Evolutionary conservation across 2,888 invertebrate genomes (phyloP), one percentile per base, ranked within the genome.

Genomic region (Ashinkailepas kermadecensis): DNA sequence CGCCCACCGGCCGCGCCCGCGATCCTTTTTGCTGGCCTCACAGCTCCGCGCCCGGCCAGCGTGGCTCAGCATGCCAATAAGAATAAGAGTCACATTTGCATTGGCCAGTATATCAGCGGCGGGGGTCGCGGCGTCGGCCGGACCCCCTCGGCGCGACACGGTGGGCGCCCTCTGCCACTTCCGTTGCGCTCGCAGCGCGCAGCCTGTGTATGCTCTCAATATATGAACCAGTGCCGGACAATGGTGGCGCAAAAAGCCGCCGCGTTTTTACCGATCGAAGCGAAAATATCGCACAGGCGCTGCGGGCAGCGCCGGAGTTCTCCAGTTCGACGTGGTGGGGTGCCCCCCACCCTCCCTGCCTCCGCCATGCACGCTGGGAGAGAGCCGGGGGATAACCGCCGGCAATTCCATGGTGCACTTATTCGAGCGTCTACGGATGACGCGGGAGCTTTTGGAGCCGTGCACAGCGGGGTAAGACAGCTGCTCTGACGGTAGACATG

Each of bases 41-140:
- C 64, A 21, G 64, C 23, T 67, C 11, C 23, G 23, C 11, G 23
- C 11, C 67, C 25, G n/a, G 67, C 67, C 25, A n/a, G 11, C 67
- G 67, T n/a, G 39, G 39, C 67, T 12, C 67, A 23, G 67, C n/a
- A 67, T n/a, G 74, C 56, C 74, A 56, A 74, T 74, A 54, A 21
- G 74, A 74, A 74, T 54, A 21, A 23, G 18, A 13, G 54, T 39
- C 56, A 56, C 21, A 74, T 74, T 74, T 74, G 74, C 74, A 74
- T 74, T 21, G 74, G 74, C 56, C 74, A 56, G 54, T 74, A 74
- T 54, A 74, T 74, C 74, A 74, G 54, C 56, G 74, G 74, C 21
- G 13, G 74, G 56, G 74, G 54, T 21, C 15, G 15, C 15, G 6
- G 74, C 54, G 54, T 21, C 21, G 74, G 56, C 21, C 18, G 54